These are phyloP conservation scores for Cantharis nigra DNA, from an alignment of 2,888 invertebrate species.

Conservation along the genomic window DNA sequence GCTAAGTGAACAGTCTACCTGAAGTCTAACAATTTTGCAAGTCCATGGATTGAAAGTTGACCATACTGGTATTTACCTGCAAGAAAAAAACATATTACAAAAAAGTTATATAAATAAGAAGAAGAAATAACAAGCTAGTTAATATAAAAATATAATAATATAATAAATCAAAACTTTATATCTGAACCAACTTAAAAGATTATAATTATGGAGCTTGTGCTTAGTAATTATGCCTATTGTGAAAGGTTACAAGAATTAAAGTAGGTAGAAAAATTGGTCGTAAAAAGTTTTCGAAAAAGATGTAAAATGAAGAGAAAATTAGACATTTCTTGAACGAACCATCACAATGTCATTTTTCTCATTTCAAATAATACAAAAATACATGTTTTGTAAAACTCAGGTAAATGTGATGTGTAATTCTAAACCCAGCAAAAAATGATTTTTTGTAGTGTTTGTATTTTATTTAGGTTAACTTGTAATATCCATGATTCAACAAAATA, in stretches of 20 bases:
- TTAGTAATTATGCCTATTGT: neutral
- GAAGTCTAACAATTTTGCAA: neutral
- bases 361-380: neutral
- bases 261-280: neutral
- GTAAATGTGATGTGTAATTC: neutral
- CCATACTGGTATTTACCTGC: neutral
- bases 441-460: neutral
- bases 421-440: neutral
- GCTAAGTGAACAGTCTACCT: neutral
- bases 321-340: neutral
- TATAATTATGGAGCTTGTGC: neutral
- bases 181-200: neutral
- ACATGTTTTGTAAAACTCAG: neutral
- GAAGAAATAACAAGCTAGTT: neutral
- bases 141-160: neutral
- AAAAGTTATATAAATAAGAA: neutral
- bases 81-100: neutral
- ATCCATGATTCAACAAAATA: neutral
- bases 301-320: neutral
- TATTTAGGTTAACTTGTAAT: neutral
- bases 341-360: neutral
- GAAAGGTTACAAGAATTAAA: neutral
- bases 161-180: neutral
- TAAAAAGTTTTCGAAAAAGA: neutral
- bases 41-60: neutral